Base-by-base conservation (phyloP, 2,888 invertebrate species). In the Ellobium chinense region DNA sequence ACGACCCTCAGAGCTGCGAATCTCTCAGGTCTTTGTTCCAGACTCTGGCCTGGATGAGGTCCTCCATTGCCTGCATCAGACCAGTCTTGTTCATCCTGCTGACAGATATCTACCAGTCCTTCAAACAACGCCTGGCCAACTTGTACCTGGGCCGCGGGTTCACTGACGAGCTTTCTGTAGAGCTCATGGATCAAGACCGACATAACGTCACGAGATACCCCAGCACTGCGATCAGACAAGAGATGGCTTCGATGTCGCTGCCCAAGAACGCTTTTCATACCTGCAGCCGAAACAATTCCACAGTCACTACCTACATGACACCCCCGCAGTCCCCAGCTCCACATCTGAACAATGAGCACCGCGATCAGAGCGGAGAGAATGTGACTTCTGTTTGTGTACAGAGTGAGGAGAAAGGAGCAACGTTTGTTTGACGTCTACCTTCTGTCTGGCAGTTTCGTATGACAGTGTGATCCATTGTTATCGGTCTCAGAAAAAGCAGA, bases 21-120 rank as follows among this genome's bases (percentile, higher is more conserved):
- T 83, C 83, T 21, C 77, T 82, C 27, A 37, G 78, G 29, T 73
- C 79, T 21, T 65, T 85, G 34, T 72, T 85, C 58, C 84, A 84
- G 68, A 82, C 82, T 39, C 78, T 85, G 1, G 80, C 81, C 66
- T 85, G 85, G 85, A 78, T 85, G 77, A 69, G 84, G 39, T 85
- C 85, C 29, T 79, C 82, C 12, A 77, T 68, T 37, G 76, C 79
- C 31, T 80, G 82, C 14, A 31, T 84, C 24, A 75, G 84, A 63
- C 83, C 84, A 2, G 14, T 84, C 18, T 76, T 84, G 46, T 81
- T 84, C 68, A 65, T 84, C 37, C 29, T 80, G 5, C 56, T 85
- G 24, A 84, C 85, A 2, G 62, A 78, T 21, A 46, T 79, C 21
- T 78, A 34, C 54, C 31, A 62, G 14, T 63, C 54, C 14, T 14